These are phyloP conservation scores for Agrotis clavis DNA, from an alignment of 2,888 invertebrate species.

Conservation along the genomic window DNA sequence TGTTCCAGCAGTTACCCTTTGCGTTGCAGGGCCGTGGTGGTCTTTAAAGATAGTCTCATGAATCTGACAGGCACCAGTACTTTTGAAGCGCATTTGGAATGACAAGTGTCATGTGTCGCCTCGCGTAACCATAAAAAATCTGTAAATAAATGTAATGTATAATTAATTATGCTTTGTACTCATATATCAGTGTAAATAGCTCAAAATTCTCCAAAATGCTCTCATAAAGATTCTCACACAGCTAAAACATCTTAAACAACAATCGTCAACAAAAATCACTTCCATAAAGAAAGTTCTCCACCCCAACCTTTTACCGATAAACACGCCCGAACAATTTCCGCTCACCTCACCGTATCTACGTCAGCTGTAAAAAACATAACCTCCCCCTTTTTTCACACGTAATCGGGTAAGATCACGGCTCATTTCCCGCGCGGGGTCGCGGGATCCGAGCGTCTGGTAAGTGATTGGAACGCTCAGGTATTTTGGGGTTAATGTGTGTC, in stretches of 20 bases:
- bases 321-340: constrained; percentile 50
- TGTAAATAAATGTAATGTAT: no score
- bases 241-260: not conserved
- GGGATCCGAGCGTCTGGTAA: constrained; percentile 50
- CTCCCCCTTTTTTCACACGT: constrained; percentile 55
- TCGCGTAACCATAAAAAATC: no score
- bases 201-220: not conserved
- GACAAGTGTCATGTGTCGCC: no score
- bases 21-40: no score
- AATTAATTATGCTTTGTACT: no score
- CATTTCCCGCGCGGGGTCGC: constrained; percentile 48
- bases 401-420: constrained; percentile 62
- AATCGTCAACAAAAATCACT: not conserved
- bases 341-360: constrained; percentile 24
- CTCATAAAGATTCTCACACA: not conserved
- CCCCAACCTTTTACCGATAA: constrained; percentile 43
- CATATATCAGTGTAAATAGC: no score
- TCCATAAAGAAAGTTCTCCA: not conserved
- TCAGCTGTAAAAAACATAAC: constrained; percentile 42
- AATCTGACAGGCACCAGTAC: no score
- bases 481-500: constrained; percentile 33
- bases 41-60: no score
- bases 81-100: no score
- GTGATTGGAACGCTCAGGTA: constrained; percentile 49
- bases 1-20: no score